A percentile compares a stretch with the other conserved stretches of the same genome.
These are phyloP conservation scores for Ctenosaura bakeri DNA, from an alignment of 2,797 vertebrate genomes.

Conservation along the genomic window DNA sequence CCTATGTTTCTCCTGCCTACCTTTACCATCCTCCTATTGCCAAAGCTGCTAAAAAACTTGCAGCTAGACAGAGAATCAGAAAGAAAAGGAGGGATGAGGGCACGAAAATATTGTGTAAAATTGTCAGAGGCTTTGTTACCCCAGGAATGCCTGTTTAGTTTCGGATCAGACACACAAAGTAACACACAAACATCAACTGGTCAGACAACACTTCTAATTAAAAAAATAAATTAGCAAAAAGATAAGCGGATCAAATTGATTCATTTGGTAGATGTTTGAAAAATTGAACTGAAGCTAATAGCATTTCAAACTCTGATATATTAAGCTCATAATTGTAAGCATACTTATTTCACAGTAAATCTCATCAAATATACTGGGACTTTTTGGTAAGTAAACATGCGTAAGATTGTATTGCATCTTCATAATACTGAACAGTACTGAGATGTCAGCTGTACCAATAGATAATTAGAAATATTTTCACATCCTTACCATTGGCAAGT, in stretches of 20 bases:
- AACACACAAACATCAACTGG: background rate
- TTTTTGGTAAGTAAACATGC: background rate
- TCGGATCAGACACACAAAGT: background rate
- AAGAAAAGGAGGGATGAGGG: no score
- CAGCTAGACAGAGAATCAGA: no score
- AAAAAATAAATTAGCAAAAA: background rate
- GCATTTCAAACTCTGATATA: conserved; percentile 1
- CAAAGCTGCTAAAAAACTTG: no score
- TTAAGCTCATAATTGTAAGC: background rate
- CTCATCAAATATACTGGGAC: background rate
- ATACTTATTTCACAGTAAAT: background rate
- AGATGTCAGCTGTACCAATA: background rate
- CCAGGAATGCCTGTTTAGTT: background rate
- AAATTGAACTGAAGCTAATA: background rate
- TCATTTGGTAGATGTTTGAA: background rate
- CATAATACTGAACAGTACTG: background rate
- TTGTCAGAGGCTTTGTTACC: no score
- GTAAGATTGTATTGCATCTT: background rate
- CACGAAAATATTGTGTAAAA: no score
- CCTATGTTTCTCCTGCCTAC: no score
- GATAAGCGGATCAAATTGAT: background rate
- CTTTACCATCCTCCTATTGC: no score
- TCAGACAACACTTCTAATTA: no score
- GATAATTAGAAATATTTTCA: background rate
- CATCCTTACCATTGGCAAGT: background rate